Evolutionary conservation across 2,113 vertebrate species (phyloP).

Genomic region (Seriola aureovittata): DNA sequence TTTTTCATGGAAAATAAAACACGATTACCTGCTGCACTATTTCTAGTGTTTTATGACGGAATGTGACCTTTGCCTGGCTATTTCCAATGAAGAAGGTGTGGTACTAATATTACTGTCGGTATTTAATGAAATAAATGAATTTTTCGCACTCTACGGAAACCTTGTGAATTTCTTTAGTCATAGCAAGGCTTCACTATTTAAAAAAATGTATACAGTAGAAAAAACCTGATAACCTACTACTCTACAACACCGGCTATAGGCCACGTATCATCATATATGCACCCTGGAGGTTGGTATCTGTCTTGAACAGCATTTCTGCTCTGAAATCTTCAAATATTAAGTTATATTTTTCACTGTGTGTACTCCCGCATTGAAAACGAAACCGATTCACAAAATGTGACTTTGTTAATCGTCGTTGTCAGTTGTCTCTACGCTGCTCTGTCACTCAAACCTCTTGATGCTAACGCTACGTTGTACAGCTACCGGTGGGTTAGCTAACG

Average conservation of each 20-base stretch:
- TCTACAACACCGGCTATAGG: background rate
- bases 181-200: background rate
- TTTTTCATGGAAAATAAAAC: background rate
- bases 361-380: accelerated
- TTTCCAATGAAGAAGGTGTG: background rate
- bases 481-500: conserved; percentile 55
- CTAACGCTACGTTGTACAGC: conserved; percentile 17
- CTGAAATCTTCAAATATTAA: background rate
- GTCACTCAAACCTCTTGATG: background rate
- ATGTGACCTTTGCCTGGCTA: background rate
- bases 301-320: background rate
- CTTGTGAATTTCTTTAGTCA: background rate
- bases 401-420: background rate
- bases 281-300: background rate
- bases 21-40: background rate
- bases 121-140: background rate
- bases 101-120: background rate
- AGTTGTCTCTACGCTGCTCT: background rate
- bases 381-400: accelerated
- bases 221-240: background rate
- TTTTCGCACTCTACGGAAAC: background rate
- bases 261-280: conserved; percentile 43
- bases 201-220: background rate
- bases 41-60: background rate
- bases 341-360: background rate